These are phyloP conservation scores for Notolabrus celidotus DNA, from an alignment of 2,797 vertebrate species.

Conservation along the genomic window DNA sequence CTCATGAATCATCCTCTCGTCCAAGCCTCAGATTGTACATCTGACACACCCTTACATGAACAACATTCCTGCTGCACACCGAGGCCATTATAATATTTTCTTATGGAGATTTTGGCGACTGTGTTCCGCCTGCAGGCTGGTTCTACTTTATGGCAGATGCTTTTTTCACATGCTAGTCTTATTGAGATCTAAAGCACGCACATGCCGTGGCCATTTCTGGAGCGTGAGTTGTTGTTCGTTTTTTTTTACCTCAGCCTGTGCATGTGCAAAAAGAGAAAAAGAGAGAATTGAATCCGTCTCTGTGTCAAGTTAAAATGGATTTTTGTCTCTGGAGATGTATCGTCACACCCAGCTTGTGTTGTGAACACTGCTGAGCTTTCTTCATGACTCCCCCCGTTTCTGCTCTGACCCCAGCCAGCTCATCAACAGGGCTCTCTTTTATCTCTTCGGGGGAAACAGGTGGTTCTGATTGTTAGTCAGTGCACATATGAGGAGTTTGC, in stretches of 20 bases:
- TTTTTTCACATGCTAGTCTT: slow-evolving; percentile 69
- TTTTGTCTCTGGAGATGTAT: slow-evolving; percentile 46
- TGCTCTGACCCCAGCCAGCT: slow-evolving; percentile 55
- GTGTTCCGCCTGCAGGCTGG: slow-evolving; percentile 46
- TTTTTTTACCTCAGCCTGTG: slow-evolving; percentile 49
- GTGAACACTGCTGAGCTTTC: slow-evolving; percentile 54
- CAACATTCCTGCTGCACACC: slow-evolving; percentile 20
- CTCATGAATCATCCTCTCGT: slow-evolving; percentile 12
- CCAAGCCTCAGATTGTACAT: neutral
- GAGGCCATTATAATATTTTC: slow-evolving; percentile 40
- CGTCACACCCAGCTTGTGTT: slow-evolving; percentile 53
- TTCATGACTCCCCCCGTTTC: slow-evolving; percentile 36
- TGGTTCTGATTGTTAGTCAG: slow-evolving; percentile 78
- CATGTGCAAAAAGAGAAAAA: slow-evolving; percentile 58
- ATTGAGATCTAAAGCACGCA: slow-evolving; percentile 79
- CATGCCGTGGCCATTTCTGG: slow-evolving; percentile 74
- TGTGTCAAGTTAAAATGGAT: slow-evolving; percentile 54
- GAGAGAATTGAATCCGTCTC: slow-evolving; percentile 39
- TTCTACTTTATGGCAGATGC: slow-evolving; percentile 68
- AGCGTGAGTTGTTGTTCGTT: slow-evolving; percentile 60
- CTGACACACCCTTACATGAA: neutral
- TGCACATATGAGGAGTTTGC: slow-evolving; percentile 49
- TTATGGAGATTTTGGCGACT: slow-evolving; percentile 40
- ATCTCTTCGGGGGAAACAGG: slow-evolving; percentile 78
- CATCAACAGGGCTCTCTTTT: slow-evolving; percentile 66